Evolutionary conservation across 2,113 vertebrate genomes (phyloP).

Genomic region (Smithornis capensis): DNA sequence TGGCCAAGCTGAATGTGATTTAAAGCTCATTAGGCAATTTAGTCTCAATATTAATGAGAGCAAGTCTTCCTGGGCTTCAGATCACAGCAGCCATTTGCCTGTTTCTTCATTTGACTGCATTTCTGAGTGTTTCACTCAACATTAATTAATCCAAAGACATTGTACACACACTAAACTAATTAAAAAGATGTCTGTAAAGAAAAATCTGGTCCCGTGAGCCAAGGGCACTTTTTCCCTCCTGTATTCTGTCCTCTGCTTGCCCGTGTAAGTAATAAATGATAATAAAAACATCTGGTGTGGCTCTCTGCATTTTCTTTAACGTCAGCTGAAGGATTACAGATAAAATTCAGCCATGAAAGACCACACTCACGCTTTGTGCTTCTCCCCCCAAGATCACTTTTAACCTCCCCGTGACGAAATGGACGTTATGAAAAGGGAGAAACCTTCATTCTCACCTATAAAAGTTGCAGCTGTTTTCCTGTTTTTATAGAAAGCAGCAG

Average conservation of each 20-base stretch:
- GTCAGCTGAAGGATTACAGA: conserved; percentile 5
- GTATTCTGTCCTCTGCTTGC: background rate
- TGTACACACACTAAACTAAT: background rate
- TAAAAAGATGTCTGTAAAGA: background rate
- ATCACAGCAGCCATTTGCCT: background rate
- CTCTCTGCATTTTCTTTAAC: background rate
- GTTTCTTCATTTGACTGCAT: background rate
- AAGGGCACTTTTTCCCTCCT: background rate
- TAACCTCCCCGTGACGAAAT: background rate
- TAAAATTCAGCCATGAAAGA: background rate
- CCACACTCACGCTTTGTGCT: conserved; percentile 26
- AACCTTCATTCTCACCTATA: conserved; percentile 54
- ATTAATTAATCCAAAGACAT: background rate
- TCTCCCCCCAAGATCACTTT: background rate
- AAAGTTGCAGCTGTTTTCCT: conserved; percentile 67
- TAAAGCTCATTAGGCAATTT: background rate
- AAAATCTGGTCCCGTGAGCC: background rate
- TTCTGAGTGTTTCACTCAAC: background rate
- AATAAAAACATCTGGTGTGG: conserved; percentile 26
- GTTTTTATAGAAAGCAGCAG: conserved; percentile 66
- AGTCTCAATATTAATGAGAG: background rate
- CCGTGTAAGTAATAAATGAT: background rate
- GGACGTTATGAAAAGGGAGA: background rate
- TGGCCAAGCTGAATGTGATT: background rate
- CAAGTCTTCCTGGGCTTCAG: background rate